Evolutionary conservation across 1,140 invertebrate species (phyloP).

Genomic region (Ips typographus): DNA sequence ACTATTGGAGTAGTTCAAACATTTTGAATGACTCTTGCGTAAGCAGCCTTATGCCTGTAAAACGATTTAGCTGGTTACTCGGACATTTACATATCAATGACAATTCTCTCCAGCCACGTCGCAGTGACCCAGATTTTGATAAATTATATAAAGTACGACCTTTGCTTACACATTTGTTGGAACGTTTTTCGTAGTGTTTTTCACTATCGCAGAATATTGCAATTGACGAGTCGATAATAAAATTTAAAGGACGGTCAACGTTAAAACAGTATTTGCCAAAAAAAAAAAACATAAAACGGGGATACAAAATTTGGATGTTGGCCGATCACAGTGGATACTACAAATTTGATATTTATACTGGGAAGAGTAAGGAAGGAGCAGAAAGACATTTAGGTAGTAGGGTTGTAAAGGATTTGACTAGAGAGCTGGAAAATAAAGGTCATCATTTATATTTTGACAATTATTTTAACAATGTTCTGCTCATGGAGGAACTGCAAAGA

Average conservation of each 20-base stretch:
- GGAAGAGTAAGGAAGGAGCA: constrained; percentile 33
- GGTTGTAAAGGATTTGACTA: constrained; percentile 32
- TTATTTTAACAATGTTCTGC: constrained; percentile 50
- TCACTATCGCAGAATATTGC: constrained; percentile 1
- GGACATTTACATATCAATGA: constrained; percentile 24
- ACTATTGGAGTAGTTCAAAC: constrained; percentile 26
- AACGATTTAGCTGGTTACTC: constrained; percentile 10
- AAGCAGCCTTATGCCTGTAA: constrained; percentile 10
- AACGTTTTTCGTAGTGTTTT: background rate
- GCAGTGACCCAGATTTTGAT: constrained; percentile 34
- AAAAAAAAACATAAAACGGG: constrained; percentile 54
- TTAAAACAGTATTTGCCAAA: constrained; percentile 29
- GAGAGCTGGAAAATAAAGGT: constrained; percentile 42
- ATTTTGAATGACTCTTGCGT: constrained; percentile 25
- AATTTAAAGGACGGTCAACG: constrained; percentile 45
- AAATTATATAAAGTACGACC: constrained; percentile 38
- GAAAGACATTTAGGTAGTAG: constrained; percentile 47
- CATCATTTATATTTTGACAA: constrained; percentile 51
- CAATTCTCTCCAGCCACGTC: constrained; percentile 13
- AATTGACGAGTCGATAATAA: constrained; percentile 42
- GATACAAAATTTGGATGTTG: constrained; percentile 50
- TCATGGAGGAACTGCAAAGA: constrained; percentile 47
- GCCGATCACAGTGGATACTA: constrained; percentile 45
- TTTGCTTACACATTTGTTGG: background rate
- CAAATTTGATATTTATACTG: constrained; percentile 53